Base-by-base conservation (phyloP, 2,888 invertebrate genomes). In the Amblyjoppa fuscipennis region DNA sequence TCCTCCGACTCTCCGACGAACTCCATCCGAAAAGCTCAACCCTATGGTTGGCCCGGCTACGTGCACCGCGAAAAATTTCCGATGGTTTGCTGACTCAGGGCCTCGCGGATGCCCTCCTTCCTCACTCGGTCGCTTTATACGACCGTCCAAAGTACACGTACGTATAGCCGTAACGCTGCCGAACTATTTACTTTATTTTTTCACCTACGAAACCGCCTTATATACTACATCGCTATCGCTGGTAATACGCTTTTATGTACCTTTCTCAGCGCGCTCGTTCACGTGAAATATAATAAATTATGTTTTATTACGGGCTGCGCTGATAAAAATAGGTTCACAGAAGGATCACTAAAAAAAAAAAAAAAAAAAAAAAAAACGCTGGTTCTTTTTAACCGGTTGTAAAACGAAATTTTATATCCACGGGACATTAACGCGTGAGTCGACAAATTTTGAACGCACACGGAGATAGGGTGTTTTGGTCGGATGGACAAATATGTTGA, bases 31-130 rank as follows among this genome's bases (percentile, higher is more conserved):
- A 69, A 75, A 81, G 56, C 78, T 78, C 45, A 25, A 28, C 38
- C 56, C 53, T 64, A 70, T 53, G 66, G 51, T 82, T 77, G 34
- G 34, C 51, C 31, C 31, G 0, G 68, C 20, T 41, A 68, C 68
- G 81, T 78, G 77, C 74, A 78, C 78, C 66, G 13, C 69, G 53
- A 85, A 20, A 85, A 20, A 84, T 70, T 78, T 64, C 28, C 34
- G 51, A 74, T 34, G 64, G 64, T 73, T 73, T 78, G 81, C 84
- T 85, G 84, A 85, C 81, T 81, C 81, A 81, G 84, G 81, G 45
- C 20, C 34, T 49, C 71, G 59, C 49, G 61, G 61, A 77, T 81
- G 53, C 69, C 31, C 59, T 78, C 69, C 51, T 79, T 61, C 61
- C 31, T 64, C 64, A 66, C 64, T 56, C 70, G 41, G 74, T 74